Conservation (phyloP, 2,888 invertebrate genomes). For the Aspidapion aeneum region DNA sequence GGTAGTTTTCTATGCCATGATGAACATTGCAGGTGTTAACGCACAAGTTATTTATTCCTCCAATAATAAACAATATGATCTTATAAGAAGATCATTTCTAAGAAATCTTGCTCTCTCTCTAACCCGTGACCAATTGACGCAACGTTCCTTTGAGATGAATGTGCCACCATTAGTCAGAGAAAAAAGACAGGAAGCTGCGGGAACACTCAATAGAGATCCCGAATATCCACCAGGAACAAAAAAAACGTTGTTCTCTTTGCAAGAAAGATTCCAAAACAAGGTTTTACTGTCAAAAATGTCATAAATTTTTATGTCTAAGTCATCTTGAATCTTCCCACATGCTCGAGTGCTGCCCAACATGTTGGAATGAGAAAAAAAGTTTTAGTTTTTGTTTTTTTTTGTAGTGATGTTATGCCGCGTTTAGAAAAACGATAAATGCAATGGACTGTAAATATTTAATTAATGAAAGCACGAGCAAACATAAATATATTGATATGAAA, state of each 20-base stretch:
- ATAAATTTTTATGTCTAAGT: slow-evolving; percentile 2
- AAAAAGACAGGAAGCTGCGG: slow-evolving; percentile 1
- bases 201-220: background rate
- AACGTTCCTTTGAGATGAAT: slow-evolving; percentile 5
- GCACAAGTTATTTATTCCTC: slow-evolving; percentile 20
- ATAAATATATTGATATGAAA: too few species aligned
- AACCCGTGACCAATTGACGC: background rate
- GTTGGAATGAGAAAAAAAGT: slow-evolving; percentile 1
- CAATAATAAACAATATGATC: slow-evolving; percentile 10
- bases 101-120: slow-evolving; percentile 4
- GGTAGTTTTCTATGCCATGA: slow-evolving; percentile 28
- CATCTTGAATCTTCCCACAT: background rate
- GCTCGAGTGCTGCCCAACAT: slow-evolving; percentile 2
- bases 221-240: slow-evolving; percentile 3
- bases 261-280: slow-evolving; percentile 14
- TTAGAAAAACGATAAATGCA: too few species aligned
- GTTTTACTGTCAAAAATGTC: slow-evolving; percentile 6
- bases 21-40: slow-evolving; percentile 29
- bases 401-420: background rate
- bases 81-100: slow-evolving; percentile 4
- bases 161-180: slow-evolving; percentile 6
- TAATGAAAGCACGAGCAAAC: too few species aligned
- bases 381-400: background rate
- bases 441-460: too few species aligned
- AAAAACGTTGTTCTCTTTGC: slow-evolving; percentile 2